Percentiles rank a stretch among this genome's conserved stretches.
Evolutionary conservation across 2,888 invertebrate genomes (phyloP).

Genomic region (Augiades crinisus): DNA sequence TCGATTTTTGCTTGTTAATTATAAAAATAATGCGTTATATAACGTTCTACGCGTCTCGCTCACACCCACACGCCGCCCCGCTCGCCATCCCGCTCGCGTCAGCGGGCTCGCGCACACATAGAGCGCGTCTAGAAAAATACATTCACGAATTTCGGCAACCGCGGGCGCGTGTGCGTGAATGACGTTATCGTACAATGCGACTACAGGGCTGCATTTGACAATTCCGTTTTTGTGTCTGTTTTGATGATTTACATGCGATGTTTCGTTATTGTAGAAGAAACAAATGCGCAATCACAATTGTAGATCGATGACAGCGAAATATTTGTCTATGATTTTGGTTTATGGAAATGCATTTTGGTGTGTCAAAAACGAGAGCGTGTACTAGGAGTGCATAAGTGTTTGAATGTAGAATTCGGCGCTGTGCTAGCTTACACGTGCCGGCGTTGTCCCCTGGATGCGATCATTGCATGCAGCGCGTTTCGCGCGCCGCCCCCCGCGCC

Average conservation of each 20-base stretch:
- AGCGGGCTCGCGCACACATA: slow-evolving; percentile 62
- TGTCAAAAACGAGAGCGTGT: no score
- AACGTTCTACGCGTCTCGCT: slow-evolving; percentile 56
- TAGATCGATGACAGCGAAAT: no score
- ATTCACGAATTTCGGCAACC: slow-evolving; percentile 73
- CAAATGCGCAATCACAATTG: no score
- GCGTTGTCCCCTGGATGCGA: slow-evolving; percentile 72
- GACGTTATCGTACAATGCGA: slow-evolving; percentile 79
- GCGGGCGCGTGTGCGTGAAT: slow-evolving; percentile 69
- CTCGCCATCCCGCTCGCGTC: slow-evolving; percentile 51
- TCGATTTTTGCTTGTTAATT: slow-evolving; percentile 81
- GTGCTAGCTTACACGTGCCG: slow-evolving; percentile 73
- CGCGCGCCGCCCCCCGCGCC: slow-evolving; percentile 47
- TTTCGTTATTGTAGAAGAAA: no score
- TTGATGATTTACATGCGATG: no score
- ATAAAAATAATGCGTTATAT: slow-evolving; percentile 82
- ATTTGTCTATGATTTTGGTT: no score
- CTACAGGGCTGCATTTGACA: slow-evolving; percentile 68
- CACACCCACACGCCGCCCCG: slow-evolving; percentile 33
- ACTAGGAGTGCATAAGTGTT: slow-evolving; percentile 35
- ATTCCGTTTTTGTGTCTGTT: slow-evolving; percentile 29
- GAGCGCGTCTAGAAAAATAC: slow-evolving; percentile 68
- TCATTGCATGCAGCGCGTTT: slow-evolving; percentile 79
- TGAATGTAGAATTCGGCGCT: slow-evolving; percentile 54
- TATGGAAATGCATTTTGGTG: no score